phyloP scores from a whole-genome alignment of 2,113 vertebrate genomes.

The Caranx melampygus region DNA sequence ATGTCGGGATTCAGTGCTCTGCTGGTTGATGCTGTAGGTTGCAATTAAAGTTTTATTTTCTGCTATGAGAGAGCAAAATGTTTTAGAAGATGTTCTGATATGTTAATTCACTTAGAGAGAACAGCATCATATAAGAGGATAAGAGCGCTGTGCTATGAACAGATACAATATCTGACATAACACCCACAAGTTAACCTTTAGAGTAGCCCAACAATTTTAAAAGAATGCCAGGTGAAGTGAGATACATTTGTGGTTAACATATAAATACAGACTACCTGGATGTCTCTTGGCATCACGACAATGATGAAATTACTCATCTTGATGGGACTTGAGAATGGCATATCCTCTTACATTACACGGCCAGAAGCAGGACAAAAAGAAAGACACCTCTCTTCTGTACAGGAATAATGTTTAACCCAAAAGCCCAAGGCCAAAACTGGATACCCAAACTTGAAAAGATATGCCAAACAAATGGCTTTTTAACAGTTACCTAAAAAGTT shows the following conservation, averaged over 20 bases:
- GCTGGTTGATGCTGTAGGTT: not conserved
- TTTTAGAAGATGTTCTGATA: conserved; percentile 9
- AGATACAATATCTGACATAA: not conserved
- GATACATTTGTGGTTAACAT: not conserved
- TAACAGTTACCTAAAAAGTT: not conserved
- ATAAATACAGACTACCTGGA: not conserved
- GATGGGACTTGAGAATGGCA: not conserved
- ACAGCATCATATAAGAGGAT: not conserved
- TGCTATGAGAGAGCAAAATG: conserved; percentile 2
- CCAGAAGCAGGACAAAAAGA: not conserved
- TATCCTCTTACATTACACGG: not conserved
- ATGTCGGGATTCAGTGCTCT: not conserved
- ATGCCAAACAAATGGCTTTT: not conserved
- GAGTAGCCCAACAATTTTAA: too few relatives aligned
- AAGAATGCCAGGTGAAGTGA: too few relatives aligned
- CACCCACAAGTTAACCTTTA: not conserved
- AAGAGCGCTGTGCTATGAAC: not conserved
- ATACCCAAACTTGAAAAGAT: not conserved
- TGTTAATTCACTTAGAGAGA: not conserved
- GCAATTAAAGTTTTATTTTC: not conserved
- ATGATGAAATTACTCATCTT: not conserved
- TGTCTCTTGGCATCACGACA: not conserved
- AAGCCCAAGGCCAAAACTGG: not conserved
- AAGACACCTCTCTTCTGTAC: not conserved
- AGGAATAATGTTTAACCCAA: not conserved